Percentiles rank a stretch among this genome's conserved stretches.
Conservation (phyloP, 2,797 vertebrate species). For the Kryptopterus vitreolus region DNA sequence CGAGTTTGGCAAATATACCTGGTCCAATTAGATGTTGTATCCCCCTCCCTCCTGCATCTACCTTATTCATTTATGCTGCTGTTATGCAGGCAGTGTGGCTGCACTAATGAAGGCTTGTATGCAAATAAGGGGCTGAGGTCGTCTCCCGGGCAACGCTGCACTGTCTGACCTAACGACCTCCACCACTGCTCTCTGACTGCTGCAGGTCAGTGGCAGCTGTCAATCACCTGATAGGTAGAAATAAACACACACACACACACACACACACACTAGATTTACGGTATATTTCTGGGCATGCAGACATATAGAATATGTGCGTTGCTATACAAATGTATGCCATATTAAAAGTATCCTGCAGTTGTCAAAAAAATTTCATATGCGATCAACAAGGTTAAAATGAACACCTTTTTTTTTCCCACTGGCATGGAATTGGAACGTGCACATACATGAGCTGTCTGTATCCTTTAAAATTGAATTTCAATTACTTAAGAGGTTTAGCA, state of each 20-base stretch:
- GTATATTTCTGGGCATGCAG: conserved; percentile 33
- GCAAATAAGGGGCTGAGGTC: conserved; percentile 80
- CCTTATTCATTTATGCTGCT: conserved; percentile 82
- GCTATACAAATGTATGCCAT: conserved; percentile 1
- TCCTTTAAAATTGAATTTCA: conserved; percentile 19
- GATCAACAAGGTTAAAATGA: conserved; percentile 10
- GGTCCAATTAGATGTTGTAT: conserved; percentile 56
- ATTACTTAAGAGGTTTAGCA: conserved; percentile 22
- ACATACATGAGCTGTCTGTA: not conserved
- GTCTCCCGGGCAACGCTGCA: conserved; percentile 71
- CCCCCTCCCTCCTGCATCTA: conserved; percentile 52
- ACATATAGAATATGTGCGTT: conserved; percentile 12
- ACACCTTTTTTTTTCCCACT: not conserved
- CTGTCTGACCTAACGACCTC: conserved; percentile 70
- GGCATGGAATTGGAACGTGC: not conserved
- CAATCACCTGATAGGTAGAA: conserved; percentile 69
- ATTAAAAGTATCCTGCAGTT: conserved; percentile 28
- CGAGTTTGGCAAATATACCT: conserved; percentile 40
- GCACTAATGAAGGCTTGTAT: conserved; percentile 80
- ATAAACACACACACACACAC: conserved; percentile 34
- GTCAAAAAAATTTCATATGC: not conserved
- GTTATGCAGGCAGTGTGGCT: conserved; percentile 76
- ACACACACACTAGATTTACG: conserved; percentile 21
- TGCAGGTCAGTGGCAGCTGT: conserved; percentile 79
- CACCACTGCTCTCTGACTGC: conserved; percentile 76